These are phyloP conservation scores for Lepilemur ruficaudatus DNA, from an alignment of 2,797 vertebrate species.

Conservation along the genomic window DNA sequence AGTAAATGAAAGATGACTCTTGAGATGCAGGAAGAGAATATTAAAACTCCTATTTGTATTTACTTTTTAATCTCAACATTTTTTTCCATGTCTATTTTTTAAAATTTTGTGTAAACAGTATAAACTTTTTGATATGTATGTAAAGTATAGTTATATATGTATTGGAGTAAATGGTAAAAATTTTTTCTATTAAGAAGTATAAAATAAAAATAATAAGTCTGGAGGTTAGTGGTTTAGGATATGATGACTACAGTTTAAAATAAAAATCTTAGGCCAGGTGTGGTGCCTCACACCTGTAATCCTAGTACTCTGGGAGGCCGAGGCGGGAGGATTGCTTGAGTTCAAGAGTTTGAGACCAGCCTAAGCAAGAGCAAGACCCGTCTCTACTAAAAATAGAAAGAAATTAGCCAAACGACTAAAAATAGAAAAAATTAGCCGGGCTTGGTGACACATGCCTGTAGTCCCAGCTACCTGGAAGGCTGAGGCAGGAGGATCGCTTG, in stretches of 20 bases:
- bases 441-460: no score
- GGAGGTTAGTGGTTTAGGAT: background rate
- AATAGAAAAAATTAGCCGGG: no score
- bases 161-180: background rate
- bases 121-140: background rate
- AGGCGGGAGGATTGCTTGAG: no score
- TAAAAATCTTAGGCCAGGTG: background rate
- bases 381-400: no score
- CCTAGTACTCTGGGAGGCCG: no score
- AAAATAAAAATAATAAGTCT: background rate
- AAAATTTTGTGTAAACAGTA: background rate
- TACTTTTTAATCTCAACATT: background rate
- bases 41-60: background rate
- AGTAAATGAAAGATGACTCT: background rate
- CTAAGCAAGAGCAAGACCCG: no score
- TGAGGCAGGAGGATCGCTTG: no score
- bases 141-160: background rate
- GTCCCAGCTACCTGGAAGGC: no score
- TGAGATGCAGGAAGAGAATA: background rate
- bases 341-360: no score
- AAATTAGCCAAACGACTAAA: no score
- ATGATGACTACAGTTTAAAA: background rate
- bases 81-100: background rate
- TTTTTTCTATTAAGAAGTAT: background rate
- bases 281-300: no score